phyloP scores from a whole-genome alignment of 2,113 vertebrate species.

The Paedocypris sp. region DNA sequence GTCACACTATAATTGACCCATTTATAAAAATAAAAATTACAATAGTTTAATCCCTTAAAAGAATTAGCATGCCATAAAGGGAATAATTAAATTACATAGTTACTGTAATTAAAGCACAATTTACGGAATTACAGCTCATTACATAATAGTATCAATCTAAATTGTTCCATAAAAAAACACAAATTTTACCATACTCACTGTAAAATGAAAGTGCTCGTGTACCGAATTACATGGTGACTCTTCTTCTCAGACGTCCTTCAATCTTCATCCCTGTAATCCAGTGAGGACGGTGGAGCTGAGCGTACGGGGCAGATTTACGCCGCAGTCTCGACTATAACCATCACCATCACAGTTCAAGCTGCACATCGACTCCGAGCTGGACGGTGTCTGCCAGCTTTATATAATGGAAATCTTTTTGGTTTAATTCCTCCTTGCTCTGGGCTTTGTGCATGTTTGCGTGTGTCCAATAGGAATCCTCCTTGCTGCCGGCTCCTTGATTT shows the following conservation, averaged over 20 bases:
- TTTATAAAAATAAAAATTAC: too few species aligned
- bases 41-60: too few species aligned
- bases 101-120: too few species aligned
- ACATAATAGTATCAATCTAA: too few species aligned
- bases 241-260: not conserved
- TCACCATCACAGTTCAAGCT: not conserved
- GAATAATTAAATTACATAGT: too few species aligned
- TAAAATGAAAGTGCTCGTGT: too few species aligned
- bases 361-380: conserved; percentile 24
- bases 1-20: too few species aligned
- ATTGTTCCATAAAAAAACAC: too few species aligned
- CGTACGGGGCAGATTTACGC: not conserved
- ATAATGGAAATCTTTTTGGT: conserved; percentile 31
- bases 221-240: conserved; percentile 1
- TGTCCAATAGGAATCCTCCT: not conserved
- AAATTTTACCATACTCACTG: too few species aligned
- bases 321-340: not conserved
- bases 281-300: not conserved
- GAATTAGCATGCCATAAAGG: too few species aligned
- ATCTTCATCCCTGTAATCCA: not conserved
- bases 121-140: too few species aligned
- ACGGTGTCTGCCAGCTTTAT: conserved; percentile 35
- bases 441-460: not conserved
- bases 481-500: conserved; percentile 15
- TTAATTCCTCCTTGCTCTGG: conserved; percentile 28